Evolutionary conservation across 2,888 invertebrate genomes (phyloP), one percentile per base, ranked within the genome.

Genomic region (Drosophila formosana): DNA sequence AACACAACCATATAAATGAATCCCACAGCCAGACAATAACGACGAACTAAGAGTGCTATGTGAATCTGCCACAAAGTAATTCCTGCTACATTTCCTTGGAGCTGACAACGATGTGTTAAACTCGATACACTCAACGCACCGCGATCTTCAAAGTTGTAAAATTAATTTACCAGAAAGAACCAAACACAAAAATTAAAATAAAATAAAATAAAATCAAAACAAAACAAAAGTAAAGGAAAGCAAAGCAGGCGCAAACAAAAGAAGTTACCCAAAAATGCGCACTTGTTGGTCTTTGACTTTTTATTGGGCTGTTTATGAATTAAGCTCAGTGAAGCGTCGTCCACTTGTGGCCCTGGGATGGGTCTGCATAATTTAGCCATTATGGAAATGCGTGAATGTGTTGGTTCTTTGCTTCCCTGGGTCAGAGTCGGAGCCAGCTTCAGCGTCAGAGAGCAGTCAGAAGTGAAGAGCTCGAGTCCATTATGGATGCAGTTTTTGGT

Each of bases 321-420:
- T 28, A 4, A 25, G 34, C 7, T 41, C 6, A 7, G 39, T 6
- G 18, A n/a, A 6, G 46, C 26, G 46, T 45, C 25, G 43, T 56
- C 55, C 45, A 45, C 32, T 56, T 45, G 56, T 30, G 68, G 52
- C 53, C 32, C 30, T 32, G 49, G 53, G 66, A 66, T 72, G 69
- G 57, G 47, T 78, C 78, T 79, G 84, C 82, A 85, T 88, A 88
- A 85, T 88, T 85, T 80, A 88, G 86, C 88, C 88, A 85, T 85
- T 85, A 85, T 88, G 84, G 85, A 88, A 85, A 85, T 85, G 75
- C 70, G 70, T 81, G 72, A 74, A 66, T 75, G 66, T 51, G 69
- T 41, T 53, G 49, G 43, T 67, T 11, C 25, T 26, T 8, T 45
- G 61, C 55, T 39, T 66, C 41, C 7, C 37, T 47, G 37, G 53